These are phyloP conservation scores for Lateolabrax maculatus DNA, from an alignment of 2,797 vertebrate species.

Conservation along the genomic window DNA sequence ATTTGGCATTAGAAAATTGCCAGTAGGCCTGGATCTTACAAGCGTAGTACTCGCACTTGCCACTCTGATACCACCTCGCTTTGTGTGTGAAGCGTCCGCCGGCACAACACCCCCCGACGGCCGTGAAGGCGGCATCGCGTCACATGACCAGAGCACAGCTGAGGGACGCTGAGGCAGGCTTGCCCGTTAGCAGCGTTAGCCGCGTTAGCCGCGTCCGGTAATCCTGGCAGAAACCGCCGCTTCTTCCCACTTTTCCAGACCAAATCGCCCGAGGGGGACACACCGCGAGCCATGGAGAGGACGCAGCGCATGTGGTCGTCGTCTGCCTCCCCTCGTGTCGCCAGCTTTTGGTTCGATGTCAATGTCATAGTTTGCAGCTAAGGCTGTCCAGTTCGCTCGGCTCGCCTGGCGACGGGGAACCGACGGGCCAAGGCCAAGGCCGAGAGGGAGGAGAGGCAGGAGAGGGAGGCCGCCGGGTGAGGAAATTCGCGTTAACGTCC, in stretches of 20 bases:
- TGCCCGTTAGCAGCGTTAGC: slow-evolving; percentile 76
- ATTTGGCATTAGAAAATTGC: too few species aligned
- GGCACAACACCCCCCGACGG: background rate
- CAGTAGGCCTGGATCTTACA: background rate
- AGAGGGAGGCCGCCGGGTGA: slow-evolving; percentile 74
- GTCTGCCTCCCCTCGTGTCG: slow-evolving; percentile 14
- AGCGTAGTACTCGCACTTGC: background rate
- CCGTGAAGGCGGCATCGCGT: slow-evolving; percentile 59
- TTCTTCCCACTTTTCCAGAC: slow-evolving; percentile 18
- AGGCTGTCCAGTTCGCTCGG: slow-evolving; percentile 65
- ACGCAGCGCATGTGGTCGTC: slow-evolving; percentile 39
- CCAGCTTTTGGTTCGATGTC: slow-evolving; percentile 58
- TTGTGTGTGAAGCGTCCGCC: too few species aligned
- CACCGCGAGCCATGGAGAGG: slow-evolving; percentile 59
- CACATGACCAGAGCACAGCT: slow-evolving; percentile 81
- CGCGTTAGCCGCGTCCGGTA: slow-evolving; percentile 63
- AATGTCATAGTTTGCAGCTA: slow-evolving; percentile 74
- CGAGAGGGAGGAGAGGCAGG: too few species aligned
- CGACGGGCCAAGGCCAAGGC: slow-evolving; percentile 73
- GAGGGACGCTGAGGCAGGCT: slow-evolving; percentile 73
- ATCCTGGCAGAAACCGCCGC: slow-evolving; percentile 38
- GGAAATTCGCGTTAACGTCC: slow-evolving; percentile 42
- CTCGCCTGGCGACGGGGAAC: slow-evolving; percentile 62
- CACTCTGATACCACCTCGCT: too few species aligned
- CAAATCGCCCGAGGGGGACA: background rate